Base-by-base conservation (phyloP, 2,113 vertebrate species). In the Cervus canadensis region DNA sequence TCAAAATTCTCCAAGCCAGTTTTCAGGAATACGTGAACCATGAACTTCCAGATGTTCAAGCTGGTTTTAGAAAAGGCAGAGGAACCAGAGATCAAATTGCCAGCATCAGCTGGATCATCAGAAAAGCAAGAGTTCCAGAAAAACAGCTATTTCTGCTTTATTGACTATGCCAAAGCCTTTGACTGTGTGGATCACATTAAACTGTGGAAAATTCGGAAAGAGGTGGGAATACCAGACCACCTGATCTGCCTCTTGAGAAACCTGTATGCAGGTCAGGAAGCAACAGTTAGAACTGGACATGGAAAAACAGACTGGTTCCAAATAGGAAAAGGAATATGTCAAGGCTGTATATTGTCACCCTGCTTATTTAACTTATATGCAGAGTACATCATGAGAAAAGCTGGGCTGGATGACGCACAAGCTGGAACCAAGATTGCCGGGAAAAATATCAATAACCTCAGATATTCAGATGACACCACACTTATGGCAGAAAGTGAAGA, bases 61-160 rank as follows among this genome's bases (percentile, higher is more conserved):
- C 64, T 67, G 8, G 4, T 67, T 67, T 67, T 67, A 67, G 17
- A 67, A 67, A 19, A 67, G 33, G 33, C 17, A 36, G 33, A 67
- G 33, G 33, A 67, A 67, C 4, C 8, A 36, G 64, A 36, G 64
- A 67, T 21, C 8, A 67, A 67, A 67, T 36, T 67, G 8, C 17
- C 33, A 67, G 10, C 17, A 67, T 21, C 16, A 4, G 0, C 2
- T 36, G 16, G 3, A n/a, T 36, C 33, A 67, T 21, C 0, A 0
- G 19, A 67, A 67, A 36, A 36, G 33, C 17, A 67, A 67, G 33
- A 67, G 9, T 67, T 67, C 9, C 64, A 67, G 64, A 11, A 67
- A 36, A 67, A 10, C 9, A 21, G 19, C 33, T 36, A 67, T 36
- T 67, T 67, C 33, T 67, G 33, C 17, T 67, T 67, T 67, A 36